Percentiles rank a stretch among this genome's conserved stretches.
These are phyloP conservation scores for Calvadosia cruxmelitensis DNA, from an alignment of 30 jellyfish, hydroid and myxozoan genomes.

Conservation along the genomic window DNA sequence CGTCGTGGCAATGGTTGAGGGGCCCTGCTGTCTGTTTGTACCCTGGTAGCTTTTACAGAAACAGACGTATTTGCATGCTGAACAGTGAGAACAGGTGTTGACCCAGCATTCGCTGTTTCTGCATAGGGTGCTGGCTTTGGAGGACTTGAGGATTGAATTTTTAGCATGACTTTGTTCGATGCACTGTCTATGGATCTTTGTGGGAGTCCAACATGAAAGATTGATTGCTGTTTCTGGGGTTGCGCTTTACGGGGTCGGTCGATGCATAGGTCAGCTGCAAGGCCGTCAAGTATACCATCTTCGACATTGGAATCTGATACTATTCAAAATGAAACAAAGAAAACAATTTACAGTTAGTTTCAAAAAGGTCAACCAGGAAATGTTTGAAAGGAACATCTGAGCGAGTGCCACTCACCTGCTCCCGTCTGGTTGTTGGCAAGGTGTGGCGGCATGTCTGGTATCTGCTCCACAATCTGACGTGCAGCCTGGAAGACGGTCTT, in stretches of 20 bases:
- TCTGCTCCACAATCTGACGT: background rate
- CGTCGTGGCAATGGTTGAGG: background rate
- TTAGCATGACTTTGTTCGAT: background rate
- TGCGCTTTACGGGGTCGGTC: background rate
- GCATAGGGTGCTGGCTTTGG: background rate
- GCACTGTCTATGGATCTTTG: background rate
- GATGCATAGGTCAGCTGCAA: background rate
- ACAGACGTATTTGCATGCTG: background rate
- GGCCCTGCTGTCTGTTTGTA: background rate
- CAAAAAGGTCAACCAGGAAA: too few species aligned
- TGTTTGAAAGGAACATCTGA: too few species aligned
- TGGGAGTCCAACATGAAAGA: background rate
- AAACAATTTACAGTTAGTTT: too few species aligned
- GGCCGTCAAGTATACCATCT: background rate
- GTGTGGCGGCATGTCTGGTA: slow-evolving; percentile 30
- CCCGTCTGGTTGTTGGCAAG: slow-evolving; percentile 1
- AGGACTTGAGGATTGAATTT: background rate
- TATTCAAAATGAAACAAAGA: background rate
- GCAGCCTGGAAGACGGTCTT: slow-evolving; percentile 24
- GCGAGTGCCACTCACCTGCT: slow-evolving; percentile 10
- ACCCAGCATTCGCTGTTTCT: background rate
- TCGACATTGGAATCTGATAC: background rate
- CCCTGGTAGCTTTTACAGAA: background rate
- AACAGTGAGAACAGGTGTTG: background rate
- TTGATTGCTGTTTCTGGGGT: background rate